Conservation (phyloP, 2,797 vertebrate species). For the Hemitrygon akajei region DNA sequence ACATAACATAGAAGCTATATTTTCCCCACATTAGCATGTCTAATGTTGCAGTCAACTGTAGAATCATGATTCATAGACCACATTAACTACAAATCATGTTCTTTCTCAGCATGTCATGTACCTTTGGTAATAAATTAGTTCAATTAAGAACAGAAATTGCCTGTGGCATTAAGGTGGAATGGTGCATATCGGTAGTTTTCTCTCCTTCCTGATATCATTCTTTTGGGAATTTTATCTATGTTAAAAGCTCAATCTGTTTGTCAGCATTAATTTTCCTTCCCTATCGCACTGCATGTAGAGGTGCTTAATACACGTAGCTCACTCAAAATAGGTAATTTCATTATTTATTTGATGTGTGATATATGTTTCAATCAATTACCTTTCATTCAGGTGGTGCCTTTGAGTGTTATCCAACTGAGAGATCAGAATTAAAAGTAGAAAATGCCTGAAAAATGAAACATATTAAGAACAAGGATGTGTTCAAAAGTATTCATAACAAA, state of each 20-base stretch:
- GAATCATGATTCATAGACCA: conserved; percentile 11
- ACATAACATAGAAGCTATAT: neutral
- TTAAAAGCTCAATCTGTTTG: neutral
- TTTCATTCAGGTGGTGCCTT: neutral
- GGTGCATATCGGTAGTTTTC: neutral
- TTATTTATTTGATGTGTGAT: neutral
- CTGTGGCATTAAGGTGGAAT: neutral
- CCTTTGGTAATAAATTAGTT: conserved; percentile 27
- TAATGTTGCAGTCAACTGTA: neutral
- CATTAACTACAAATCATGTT: conserved; percentile 31
- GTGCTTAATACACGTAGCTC: neutral
- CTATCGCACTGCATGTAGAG: neutral
- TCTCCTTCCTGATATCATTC: neutral
- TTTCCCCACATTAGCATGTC: neutral
- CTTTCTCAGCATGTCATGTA: conserved; percentile 8
- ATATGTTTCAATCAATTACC: conserved; percentile 4
- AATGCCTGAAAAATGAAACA: neutral
- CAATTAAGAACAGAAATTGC: conserved; percentile 33
- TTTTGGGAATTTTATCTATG: neutral
- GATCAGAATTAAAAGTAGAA: neutral
- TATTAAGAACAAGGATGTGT: neutral
- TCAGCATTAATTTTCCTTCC: conserved; percentile 12
- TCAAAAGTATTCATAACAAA: neutral
- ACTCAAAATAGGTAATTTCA: conserved; percentile 8
- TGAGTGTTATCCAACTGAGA: neutral